A percentile compares a stretch with the other conserved stretches of the same genome.
Conservation (phyloP, 2,888 invertebrate genomes). For the Drosophila rubida region DNA sequence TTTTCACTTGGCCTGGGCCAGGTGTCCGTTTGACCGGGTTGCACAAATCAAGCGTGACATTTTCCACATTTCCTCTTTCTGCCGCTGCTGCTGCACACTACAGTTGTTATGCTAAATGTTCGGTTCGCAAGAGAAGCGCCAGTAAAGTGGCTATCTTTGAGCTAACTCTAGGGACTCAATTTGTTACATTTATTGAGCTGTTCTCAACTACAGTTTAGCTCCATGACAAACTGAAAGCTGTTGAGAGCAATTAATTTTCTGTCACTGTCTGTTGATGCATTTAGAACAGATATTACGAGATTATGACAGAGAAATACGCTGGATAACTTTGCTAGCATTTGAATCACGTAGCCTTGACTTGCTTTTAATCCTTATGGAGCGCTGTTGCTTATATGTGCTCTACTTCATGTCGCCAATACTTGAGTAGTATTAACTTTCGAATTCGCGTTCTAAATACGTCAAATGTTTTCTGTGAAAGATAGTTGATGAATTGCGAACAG, state of each 20-base stretch:
- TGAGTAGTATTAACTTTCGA: no score
- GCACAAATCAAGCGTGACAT: slow-evolving; percentile 77
- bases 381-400: no score
- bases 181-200: background rate
- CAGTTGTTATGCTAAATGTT: slow-evolving; percentile 19
- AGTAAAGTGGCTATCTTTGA: background rate
- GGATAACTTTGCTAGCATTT: no score
- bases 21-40: slow-evolving; percentile 74
- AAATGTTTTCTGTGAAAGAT: no score
- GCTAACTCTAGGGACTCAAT: background rate
- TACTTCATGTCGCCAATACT: no score
- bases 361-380: no score
- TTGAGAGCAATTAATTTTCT: background rate
- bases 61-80: slow-evolving; percentile 63
- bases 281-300: no score
- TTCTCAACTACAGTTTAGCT: background rate
- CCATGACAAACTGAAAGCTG: background rate
- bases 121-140: background rate
- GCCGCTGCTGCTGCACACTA: background rate
- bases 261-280: no score
- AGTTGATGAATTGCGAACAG: no score
- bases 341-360: no score
- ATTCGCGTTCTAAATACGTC: no score
- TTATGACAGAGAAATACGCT: no score
- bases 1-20: slow-evolving; percentile 55